Evolutionary conservation across 2,113 vertebrate genomes (phyloP).

Genomic region (Anarhynchus alexandrinus): DNA sequence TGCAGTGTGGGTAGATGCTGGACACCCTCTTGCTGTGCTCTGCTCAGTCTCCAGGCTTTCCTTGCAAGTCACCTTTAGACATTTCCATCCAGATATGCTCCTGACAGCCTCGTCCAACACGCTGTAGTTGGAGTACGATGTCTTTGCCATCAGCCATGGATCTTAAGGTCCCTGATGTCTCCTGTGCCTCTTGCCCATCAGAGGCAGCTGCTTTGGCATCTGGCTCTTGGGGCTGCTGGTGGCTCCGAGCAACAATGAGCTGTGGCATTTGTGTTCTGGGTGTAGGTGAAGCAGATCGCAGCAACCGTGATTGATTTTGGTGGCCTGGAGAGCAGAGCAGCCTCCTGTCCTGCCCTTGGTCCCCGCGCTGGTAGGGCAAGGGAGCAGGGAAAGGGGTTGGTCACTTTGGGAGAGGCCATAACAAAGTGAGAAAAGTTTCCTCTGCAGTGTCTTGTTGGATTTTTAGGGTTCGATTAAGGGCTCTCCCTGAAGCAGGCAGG

Average conservation of each 20-base stretch:
- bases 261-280: not conserved
- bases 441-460: not conserved
- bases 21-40: not conserved
- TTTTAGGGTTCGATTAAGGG: not conserved
- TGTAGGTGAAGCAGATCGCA: not conserved
- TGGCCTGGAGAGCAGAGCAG: not conserved
- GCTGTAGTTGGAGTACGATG: not conserved
- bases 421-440: not conserved
- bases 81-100: not conserved
- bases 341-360: not conserved
- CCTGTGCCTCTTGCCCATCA: not conserved
- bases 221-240: not conserved
- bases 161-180: not conserved
- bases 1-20: not conserved
- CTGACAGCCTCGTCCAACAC: not conserved
- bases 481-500: not conserved
- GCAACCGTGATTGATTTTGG: not conserved
- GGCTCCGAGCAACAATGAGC: not conserved
- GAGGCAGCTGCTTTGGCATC: not conserved
- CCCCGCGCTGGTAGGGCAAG: fast-evolving
- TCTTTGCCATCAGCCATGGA: not conserved
- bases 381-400: fast-evolving
- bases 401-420: not conserved
- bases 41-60: not conserved
- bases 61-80: not conserved